Evolutionary conservation across 2,888 invertebrate genomes (phyloP), one percentile per base, ranked within the genome.

Genomic region (Phalera bucephala): DNA sequence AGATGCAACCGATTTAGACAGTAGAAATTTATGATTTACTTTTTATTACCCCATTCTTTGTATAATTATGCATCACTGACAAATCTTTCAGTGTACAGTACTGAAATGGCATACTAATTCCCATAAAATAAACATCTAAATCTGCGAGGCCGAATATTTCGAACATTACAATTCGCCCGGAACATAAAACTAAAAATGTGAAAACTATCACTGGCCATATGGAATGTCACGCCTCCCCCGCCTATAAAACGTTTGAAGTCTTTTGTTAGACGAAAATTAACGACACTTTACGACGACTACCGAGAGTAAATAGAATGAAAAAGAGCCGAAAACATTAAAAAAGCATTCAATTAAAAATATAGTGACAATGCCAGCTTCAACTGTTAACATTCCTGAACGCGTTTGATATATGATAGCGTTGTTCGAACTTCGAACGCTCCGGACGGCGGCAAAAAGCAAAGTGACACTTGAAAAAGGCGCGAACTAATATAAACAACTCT

Each of bases 401-500:
- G 74, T 89, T 89, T 89, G 88, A 89, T 84, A 89, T 84, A 72
- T 75, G 88, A 89, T 89, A 89, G 80, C 68, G 81, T 88, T 88
- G 88, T 80, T 72, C n/a, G 9, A 15, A 14, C 10, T 15, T 28
- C 64, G 64, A 64, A 64, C 54, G 68, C 69, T 65, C 64, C 72
- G 48, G 79, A 75, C 73, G 80, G 80, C 82, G 80, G 81, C 79
- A 80, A 80, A 84, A 79, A 80, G 83, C 79, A 83, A 86, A 88
- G 87, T 87, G 88, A 86, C 87, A 87, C 87, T 89, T 80, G 84
- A 86, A 87, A 84, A 86, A 82, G 84, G 86, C 87, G 84, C 81
- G 78, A 88, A 84, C 79, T 75, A 80, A 80, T 78, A 80, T 84
- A 86, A 86, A 86, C 84, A 84, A 61, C 63, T 58, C 42, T 72